phyloP scores from a whole-genome alignment of 2,888 invertebrate genomes.

The Cantharis lateralis region DNA sequence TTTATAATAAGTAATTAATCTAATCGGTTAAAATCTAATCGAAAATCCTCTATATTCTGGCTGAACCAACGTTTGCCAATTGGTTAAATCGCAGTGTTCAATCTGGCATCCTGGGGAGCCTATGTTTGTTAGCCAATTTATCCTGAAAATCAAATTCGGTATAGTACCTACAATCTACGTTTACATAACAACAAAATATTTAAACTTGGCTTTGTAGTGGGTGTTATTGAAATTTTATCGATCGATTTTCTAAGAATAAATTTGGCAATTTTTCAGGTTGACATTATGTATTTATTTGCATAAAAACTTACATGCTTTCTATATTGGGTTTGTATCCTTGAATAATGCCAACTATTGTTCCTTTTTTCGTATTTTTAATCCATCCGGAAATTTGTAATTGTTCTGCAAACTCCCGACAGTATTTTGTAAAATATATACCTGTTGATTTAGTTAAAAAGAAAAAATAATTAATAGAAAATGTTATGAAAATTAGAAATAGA shows the following conservation, averaged over 20 bases:
- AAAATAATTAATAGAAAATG: conserved; percentile 12
- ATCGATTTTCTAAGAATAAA: not conserved
- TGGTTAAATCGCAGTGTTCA: conserved; percentile 78
- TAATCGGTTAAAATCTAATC: conserved; percentile 70
- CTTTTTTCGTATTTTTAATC: conserved; percentile 88
- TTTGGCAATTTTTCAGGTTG: not conserved
- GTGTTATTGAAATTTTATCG: not conserved
- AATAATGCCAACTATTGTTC: conserved; percentile 87
- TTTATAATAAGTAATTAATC: not conserved
- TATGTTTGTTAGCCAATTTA: conserved; percentile 78
- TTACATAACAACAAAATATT: not conserved
- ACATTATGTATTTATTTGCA: not conserved
- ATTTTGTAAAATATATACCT: conserved; percentile 89
- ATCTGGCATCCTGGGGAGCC: conserved; percentile 87
- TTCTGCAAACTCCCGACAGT: conserved; percentile 78
- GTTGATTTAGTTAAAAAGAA: conserved; percentile 32
- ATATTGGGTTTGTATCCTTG: conserved; percentile 80
- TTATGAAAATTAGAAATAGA: not conserved
- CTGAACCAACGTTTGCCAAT: conserved; percentile 75
- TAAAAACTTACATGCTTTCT: conserved; percentile 69
- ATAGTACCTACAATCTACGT: not conserved
- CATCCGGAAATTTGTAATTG: conserved; percentile 81
- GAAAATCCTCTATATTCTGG: conserved; percentile 76
- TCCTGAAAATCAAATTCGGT: conserved; percentile 61
- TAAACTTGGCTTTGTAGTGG: not conserved